phyloP scores from a whole-genome alignment of 2,888 invertebrate genomes.

The Pandemis cinnamomeana region DNA sequence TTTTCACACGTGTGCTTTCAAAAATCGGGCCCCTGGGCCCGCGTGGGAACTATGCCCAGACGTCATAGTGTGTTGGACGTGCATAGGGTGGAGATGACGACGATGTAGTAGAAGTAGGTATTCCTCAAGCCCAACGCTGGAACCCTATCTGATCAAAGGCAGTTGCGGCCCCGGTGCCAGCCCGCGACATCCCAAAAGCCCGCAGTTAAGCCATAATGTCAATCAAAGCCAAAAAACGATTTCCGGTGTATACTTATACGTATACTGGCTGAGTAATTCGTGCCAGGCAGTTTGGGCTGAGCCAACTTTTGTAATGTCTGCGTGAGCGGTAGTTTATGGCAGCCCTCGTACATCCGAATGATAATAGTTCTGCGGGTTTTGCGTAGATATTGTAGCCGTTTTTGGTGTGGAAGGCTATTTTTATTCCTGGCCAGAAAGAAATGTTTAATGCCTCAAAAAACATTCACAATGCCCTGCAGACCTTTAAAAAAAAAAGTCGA shows the following conservation, averaged over 20 bases:
- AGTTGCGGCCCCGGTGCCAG: slow-evolving; percentile 12
- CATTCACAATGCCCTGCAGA: too few species aligned
- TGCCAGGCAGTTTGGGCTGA: slow-evolving; percentile 30
- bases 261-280: slow-evolving; percentile 24
- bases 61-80: too few species aligned
- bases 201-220: slow-evolving; percentile 37
- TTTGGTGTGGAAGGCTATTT: neutral
- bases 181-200: slow-evolving; percentile 17
- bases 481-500: too few species aligned
- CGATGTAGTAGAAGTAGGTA: too few species aligned
- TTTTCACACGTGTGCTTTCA: too few species aligned
- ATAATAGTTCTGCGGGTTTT: slow-evolving; percentile 12
- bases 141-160: slow-evolving; percentile 25
- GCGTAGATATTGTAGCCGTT: neutral
- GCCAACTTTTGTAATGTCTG: slow-evolving; percentile 32
- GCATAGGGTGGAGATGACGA: too few species aligned
- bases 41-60: too few species aligned
- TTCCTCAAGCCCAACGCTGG: neutral
- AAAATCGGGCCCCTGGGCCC: too few species aligned
- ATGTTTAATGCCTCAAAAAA: too few species aligned
- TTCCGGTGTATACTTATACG: slow-evolving; percentile 20
- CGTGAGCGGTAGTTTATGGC: slow-evolving; percentile 31
- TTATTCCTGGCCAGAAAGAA: too few species aligned
- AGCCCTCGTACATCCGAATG: slow-evolving; percentile 11
- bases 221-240: slow-evolving; percentile 39